A percentile compares a stretch with the other conserved stretches of the same genome.
These are phyloP conservation scores for Patella vulgata DNA, from an alignment of 1,140 invertebrate genomes.

Conservation along the genomic window DNA sequence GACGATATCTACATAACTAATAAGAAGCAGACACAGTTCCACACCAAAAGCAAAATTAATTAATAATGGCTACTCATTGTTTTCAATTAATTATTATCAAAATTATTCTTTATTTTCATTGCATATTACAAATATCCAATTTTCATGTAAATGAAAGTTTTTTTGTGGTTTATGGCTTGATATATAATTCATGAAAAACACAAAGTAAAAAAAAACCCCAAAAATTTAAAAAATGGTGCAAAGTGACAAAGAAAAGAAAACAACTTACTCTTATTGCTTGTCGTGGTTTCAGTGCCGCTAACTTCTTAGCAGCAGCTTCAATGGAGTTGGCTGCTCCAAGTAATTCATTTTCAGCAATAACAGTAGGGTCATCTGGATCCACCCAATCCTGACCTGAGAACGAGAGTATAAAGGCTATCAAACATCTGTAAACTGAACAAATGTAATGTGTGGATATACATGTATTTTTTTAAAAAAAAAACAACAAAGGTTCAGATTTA, in stretches of 20 bases:
- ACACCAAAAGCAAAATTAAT: not conserved
- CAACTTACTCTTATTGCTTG: slow-evolving; percentile 56
- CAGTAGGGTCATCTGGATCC: slow-evolving; percentile 95
- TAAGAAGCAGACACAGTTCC: too few species aligned
- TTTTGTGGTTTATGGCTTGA: not conserved
- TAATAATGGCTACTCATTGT: too few species aligned
- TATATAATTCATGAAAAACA: not conserved
- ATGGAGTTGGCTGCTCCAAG: slow-evolving; percentile 96
- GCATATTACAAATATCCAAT: not conserved
- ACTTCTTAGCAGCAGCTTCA: slow-evolving; percentile 96
- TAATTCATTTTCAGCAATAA: slow-evolving; percentile 98
- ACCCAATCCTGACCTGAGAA: slow-evolving; percentile 83
- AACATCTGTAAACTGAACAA: slow-evolving; percentile 5
- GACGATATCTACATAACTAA: too few species aligned
- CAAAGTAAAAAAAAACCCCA: slow-evolving; percentile 5
- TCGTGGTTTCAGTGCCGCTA: slow-evolving; percentile 89
- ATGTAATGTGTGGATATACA: too few species aligned
- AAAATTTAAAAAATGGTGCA: too few species aligned
- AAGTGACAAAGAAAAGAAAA: too few species aligned
- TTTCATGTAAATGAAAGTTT: not conserved
- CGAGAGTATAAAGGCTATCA: not conserved
- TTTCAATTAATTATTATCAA: too few species aligned
- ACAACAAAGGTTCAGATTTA: too few species aligned
- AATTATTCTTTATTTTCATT: too few species aligned
- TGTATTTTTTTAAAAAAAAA: too few species aligned